phyloP scores from a whole-genome alignment of 53 echinoderm and acorn worm species.

The Henricia sp. region DNA sequence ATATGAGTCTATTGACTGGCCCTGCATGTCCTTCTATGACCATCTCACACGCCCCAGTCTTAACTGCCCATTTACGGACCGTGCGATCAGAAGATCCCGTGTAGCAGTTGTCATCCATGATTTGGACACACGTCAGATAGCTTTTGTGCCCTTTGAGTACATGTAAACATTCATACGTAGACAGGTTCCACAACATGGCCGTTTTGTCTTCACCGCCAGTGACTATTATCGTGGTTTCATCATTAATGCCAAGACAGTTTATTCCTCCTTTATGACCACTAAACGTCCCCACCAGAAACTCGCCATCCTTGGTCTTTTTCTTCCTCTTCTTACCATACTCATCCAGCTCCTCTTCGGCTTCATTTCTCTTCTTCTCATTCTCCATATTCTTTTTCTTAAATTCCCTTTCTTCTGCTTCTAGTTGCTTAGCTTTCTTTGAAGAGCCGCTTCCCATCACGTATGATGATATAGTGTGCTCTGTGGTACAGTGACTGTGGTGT shows the following conservation, averaged over 20 bases:
- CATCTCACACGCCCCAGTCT: slow-evolving; percentile 71
- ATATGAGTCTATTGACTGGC: slow-evolving; percentile 91
- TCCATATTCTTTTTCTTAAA: slow-evolving; percentile 68
- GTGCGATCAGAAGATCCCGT: slow-evolving; percentile 94
- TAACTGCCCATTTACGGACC: slow-evolving; percentile 86
- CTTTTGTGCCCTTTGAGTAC: slow-evolving; percentile 84
- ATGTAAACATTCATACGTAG: slow-evolving; percentile 17
- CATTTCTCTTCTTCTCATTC: slow-evolving; percentile 29
- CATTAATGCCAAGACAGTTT: slow-evolving; percentile 89
- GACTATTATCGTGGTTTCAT: slow-evolving; percentile 75
- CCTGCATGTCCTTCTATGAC: slow-evolving; percentile 89
- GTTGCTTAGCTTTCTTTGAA: slow-evolving; percentile 79
- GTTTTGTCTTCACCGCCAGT: slow-evolving; percentile 95
- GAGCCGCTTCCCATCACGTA: slow-evolving; percentile 90
- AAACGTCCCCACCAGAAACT: slow-evolving; percentile 70
- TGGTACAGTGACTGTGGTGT: background rate
- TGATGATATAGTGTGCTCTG: background rate
- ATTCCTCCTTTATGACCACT: slow-evolving; percentile 87
- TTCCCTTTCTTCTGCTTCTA: slow-evolving; percentile 82
- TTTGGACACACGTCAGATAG: slow-evolving; percentile 89
- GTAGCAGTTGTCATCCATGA: slow-evolving; percentile 83
- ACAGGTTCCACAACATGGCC: slow-evolving; percentile 81
- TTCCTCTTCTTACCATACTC: slow-evolving; percentile 73
- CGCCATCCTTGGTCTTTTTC: slow-evolving; percentile 77
- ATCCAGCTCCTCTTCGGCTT: slow-evolving; percentile 57